Evolutionary conservation across 1,140 invertebrate genomes (phyloP), one percentile per base, ranked within the genome.

Genomic region (Lethocerus indicus): DNA sequence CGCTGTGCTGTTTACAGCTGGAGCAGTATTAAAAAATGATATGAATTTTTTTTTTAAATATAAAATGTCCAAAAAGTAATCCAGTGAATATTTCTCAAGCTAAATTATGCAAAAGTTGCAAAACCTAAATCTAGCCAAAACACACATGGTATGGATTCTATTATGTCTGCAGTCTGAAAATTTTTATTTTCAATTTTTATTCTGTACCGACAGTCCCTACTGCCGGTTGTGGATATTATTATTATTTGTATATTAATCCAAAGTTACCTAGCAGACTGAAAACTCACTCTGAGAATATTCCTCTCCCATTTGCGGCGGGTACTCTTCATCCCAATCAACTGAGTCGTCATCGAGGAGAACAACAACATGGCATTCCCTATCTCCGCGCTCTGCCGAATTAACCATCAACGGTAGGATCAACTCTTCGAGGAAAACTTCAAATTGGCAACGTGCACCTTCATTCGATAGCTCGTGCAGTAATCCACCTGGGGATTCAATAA

Each of bases 271-370:
- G n/a, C n/a, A n/a, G n/a, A n/a, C n/a, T n/a, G n/a, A n/a, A n/a
- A n/a, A n/a, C 69, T 69, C 65, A 82, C 85, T 97, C 70, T 96
- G 92, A 41, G 87, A 89, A 67, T 95, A 92, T 69, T 97, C 94
- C 65, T 98, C 93, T 23, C 93, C 93, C 87, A 95, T 96, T 69
- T 94, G 91, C 0, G 95, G 95, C 0, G 95, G 94, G 67, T 94
- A 97, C 61, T 98, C 88, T 60, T 93, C 87, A 65, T 98, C 93
- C 95, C 95, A 98, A 59, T 98, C 95, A 16, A 98, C 90, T 13
- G 87, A 75, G 70, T 96, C 87, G 64, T 98, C 81, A 67, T 98
- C 95, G 9, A 94, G 69, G 24, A 98, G 68, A 9, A 98, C 89
- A 18, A 98, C 93, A 51, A 98, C 87, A 63, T 91, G 86, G 60